These are phyloP conservation scores for Sesia bembeciformis DNA, from an alignment of 2,888 invertebrate genomes.

Conservation along the genomic window DNA sequence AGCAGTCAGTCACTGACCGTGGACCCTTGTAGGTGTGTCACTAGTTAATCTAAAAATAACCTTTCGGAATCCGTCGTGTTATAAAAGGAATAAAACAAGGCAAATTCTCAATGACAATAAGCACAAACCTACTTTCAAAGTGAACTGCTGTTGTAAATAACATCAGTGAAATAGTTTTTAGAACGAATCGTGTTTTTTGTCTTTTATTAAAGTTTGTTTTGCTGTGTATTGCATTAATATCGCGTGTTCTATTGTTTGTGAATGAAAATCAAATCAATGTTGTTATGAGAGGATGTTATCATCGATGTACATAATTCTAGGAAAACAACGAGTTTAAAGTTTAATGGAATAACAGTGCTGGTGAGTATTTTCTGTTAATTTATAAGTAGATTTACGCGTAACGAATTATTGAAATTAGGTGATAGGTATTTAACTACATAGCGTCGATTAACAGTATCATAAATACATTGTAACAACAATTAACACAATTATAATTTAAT, in stretches of 20 bases:
- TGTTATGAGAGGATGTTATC: conserved; percentile 58
- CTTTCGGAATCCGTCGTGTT: conserved; percentile 22
- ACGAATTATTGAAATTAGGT: too few species aligned
- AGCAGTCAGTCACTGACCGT: conserved; percentile 36
- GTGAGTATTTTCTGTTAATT: conserved; percentile 29
- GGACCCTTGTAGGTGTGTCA: conserved; percentile 22
- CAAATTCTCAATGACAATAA: conserved; percentile 35
- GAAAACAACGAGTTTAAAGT: conserved; percentile 36
- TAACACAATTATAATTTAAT: too few species aligned
- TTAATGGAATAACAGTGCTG: conserved; percentile 59
- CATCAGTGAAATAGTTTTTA: background rate
- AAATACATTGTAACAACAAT: too few species aligned
- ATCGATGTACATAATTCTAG: conserved; percentile 34
- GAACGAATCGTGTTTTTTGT: background rate
- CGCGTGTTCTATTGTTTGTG: conserved; percentile 52
- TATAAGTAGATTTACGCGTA: too few species aligned
- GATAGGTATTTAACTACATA: too few species aligned
- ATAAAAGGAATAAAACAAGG: conserved; percentile 26
- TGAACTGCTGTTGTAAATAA: conserved; percentile 8
- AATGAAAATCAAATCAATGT: conserved; percentile 33
- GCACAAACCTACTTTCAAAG: conserved; percentile 17
- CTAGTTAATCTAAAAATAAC: conserved; percentile 38
- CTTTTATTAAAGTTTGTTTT: conserved; percentile 15
- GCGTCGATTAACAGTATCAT: too few species aligned
- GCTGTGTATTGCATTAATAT: conserved; percentile 45